Base-by-base conservation (phyloP, 2,888 invertebrate genomes). In the Rhyacophila evoluta region DNA sequence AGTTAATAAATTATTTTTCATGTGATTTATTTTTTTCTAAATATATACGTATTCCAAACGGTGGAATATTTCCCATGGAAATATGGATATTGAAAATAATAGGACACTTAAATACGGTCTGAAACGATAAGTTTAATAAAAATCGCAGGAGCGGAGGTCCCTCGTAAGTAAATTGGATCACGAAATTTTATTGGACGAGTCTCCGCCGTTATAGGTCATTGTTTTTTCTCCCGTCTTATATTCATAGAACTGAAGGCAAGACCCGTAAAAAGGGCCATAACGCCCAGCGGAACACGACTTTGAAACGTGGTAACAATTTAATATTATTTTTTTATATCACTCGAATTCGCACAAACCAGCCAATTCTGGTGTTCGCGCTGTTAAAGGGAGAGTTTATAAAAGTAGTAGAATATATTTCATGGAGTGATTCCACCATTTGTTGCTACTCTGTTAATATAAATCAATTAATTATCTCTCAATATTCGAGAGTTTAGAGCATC, bases 101-200 rank as follows among this genome's bases (percentile, higher is more conserved):
- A 25, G 55, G 55, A 8, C 55, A 55, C 25, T 55, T 55, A 55
- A 55, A 55, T 55, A 2, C 55, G 25, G 8, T 55, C 1, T 55
- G 55, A 55, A 19, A 55, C 55, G 55, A 55, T 55, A 15, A 8
- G 25, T 55, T 55, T 25, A 55, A 15, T 19, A 55, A 55, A 6
- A 19, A 55, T 55, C 55, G 55, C 55, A 55, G 15, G 55, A 55
- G 55, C 19, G 55, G 25, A 55, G 55, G 55, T 55, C 55, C 55
- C 55, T 55, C 55, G 80, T 78, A 80, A 75, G 80, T 78, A 81
- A 81, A 81, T 81, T 81, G 80, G 80, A 78, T 72, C 70, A 81
- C 74, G 78, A 81, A 39, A 67, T 81, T 81, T 81, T 81, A 81
- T 81, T 78, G 70, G 69, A 72, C 78, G 74, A 76, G 75, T 76